Evolutionary conservation across 2,797 vertebrate genomes (phyloP), one percentile per base, ranked within the genome.

Genomic region (Eidolon dupreanum): DNA sequence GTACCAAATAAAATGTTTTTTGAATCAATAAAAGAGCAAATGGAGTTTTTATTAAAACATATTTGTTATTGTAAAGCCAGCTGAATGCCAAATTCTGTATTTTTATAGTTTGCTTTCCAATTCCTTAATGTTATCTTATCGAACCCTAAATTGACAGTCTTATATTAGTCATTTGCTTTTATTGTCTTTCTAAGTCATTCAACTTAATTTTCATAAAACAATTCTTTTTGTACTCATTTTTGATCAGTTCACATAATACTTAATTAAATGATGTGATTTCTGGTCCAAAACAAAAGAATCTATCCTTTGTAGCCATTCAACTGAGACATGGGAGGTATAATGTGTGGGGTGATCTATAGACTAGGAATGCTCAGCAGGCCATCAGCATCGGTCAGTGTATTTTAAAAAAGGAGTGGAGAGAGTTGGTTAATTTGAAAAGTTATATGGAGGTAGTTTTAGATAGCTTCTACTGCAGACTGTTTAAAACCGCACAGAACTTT

Each of bases 401-500:
- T 97, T 93, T 79, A 36, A 38, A 66, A 77, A 78, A n/a, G 53
- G 8, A 38, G 17, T 20, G 1, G 75, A 75, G 4, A 26, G 38
- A 9, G 11, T 11, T 81, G 59, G 75, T 46, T 95, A 68, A 83
- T 65, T 68, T 73, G 66, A 17, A 78, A 88, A 92, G 71, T 75
- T 83, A 81, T 0, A 1, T 7, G 38, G 75, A 43, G 11, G 81
- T 87, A 31, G 31, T 71, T 97, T 94, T 53, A 86, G 81, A 84
- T 12, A 87, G 51, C 53, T 82, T 88, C 95, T 71, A 36, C 81
- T 74, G 13, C 36, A 71, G 53, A 68, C 61, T 57, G 49, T 59
- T 95, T 93, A 57, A 96, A 88, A 75, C 85, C 77, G 92, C 59
- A 87, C 4, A 87, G 83, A 96, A 93, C 28, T 66, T 94, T 93